Evolutionary conservation across 1,140 invertebrate genomes (phyloP).

Genomic region (Wiebesia pumilae): DNA sequence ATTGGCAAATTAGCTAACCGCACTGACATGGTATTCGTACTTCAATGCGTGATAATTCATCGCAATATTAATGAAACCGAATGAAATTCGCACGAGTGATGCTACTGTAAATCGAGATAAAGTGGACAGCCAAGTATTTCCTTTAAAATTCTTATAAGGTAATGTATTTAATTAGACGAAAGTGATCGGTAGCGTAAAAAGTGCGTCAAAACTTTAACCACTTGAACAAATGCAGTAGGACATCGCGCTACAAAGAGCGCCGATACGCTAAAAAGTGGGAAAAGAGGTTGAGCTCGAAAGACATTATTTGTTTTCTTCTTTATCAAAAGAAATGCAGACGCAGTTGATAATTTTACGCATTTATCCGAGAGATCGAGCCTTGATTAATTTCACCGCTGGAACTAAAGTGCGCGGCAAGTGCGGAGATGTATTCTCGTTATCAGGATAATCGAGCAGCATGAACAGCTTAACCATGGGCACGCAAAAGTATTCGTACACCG

Average conservation of each 20-base stretch:
- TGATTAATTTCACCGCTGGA: neutral
- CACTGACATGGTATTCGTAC: too few relatives aligned
- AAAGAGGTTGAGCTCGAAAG: neutral
- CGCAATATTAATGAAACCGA: neutral
- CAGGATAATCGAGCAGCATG: too few relatives aligned
- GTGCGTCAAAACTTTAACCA: neutral
- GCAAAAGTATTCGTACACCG: neutral
- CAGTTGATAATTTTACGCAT: neutral
- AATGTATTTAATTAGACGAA: neutral
- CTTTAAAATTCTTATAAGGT: neutral
- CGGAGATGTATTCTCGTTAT: neutral
- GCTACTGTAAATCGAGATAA: neutral
- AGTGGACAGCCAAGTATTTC: neutral
- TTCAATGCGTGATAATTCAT: neutral
- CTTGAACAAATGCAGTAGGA: neutral
- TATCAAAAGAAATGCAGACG: too few relatives aligned
- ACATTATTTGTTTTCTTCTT: too few relatives aligned
- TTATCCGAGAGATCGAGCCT: neutral
- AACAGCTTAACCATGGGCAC: too few relatives aligned
- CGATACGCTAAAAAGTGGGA: too few relatives aligned
- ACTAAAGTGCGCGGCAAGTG: neutral
- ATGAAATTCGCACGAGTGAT: neutral
- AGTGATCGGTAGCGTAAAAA: neutral
- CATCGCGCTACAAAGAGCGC: too few relatives aligned
- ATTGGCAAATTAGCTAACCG: too few relatives aligned